Conservation (phyloP, 2,113 vertebrate genomes). For the Nematolebias whitei region DNA sequence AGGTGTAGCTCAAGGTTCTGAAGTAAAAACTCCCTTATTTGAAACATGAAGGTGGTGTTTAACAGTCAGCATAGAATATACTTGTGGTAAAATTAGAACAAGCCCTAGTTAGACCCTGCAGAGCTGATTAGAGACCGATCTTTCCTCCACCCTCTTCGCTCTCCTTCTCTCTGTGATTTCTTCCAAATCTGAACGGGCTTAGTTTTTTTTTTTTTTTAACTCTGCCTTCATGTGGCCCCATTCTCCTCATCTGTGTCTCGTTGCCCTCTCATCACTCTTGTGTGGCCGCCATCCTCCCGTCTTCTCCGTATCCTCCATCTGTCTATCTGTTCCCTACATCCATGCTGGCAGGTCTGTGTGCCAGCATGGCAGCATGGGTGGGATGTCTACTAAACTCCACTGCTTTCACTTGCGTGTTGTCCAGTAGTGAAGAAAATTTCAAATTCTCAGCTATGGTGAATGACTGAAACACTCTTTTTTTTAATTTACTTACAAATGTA, state of each 20-base stretch:
- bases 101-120: constrained; percentile 50
- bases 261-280: constrained; percentile 4
- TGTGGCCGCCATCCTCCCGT: constrained; percentile 38
- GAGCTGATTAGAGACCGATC: constrained; percentile 56
- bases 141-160: constrained; percentile 33
- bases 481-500: too few species aligned
- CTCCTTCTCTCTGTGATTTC: constrained; percentile 40
- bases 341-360: constrained; percentile 29
- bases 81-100: constrained; percentile 9
- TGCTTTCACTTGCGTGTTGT: not conserved
- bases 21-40: not conserved
- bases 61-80: constrained; percentile 18
- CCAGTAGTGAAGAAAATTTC: not conserved
- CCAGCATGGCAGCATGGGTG: constrained; percentile 39
- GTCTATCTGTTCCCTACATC: constrained; percentile 44
- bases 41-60: constrained; percentile 22
- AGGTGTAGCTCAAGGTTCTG: constrained; percentile 2
- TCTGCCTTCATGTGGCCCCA: constrained; percentile 38
- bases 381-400: constrained; percentile 32
- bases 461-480: not conserved
- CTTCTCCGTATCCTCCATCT: constrained; percentile 61
- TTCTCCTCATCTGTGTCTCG: constrained; percentile 18
- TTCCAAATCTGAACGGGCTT: not conserved
- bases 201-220: constrained; percentile 26
- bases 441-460: not conserved